Base-by-base conservation (phyloP, 1,140 invertebrate species). In the Tenebrio molitor region DNA sequence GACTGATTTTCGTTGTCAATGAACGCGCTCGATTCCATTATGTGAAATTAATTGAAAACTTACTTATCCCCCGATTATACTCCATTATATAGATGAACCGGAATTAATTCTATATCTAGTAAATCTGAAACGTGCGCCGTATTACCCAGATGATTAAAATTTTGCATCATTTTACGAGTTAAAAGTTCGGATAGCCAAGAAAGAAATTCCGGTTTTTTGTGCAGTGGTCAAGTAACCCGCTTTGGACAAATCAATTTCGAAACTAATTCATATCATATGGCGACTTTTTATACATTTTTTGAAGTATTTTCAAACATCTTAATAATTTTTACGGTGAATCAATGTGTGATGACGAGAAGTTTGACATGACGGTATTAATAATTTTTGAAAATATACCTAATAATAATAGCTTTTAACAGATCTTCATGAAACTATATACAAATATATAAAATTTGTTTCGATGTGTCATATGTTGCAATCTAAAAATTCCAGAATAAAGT, bases 1-100 rank as follows among this genome's bases (percentile, higher is more conserved):
- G 50, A 58, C 21, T 25, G 23, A 29, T 58, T 58, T 58, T 58
- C 50, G 23, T 58, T 58, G 23, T 58, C 50, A 58, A 58, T 58
- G 29, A 58, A 23, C 50, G 6, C 10, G 23, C n/a, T 8, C 0
- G 12, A n/a, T 58, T 21, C 23, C 23, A 58, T 33, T 58, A 15
- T 29, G 6, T 1, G n/a, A 29, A 58, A 58, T 58, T 58, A 58
- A 58, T 58, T 58, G 50, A 58, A 12, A 58, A 58, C 12, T 58
- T 58, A 58, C 50, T 58, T 58, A 25, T 58, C 23, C 21, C 7
- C 23, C 12, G 21, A 29, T 39, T 39, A 33, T 33, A 33, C 4
- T 25, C 44, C 44, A 2, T 34, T n/a, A 58, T 58, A 12, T 29
- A 17, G 7, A 3, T 8, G 23, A 29, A 58, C n/a, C 10, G 23